Base-by-base conservation (phyloP, 2,113 vertebrate species). In the Saccopteryx leptura region DNA sequence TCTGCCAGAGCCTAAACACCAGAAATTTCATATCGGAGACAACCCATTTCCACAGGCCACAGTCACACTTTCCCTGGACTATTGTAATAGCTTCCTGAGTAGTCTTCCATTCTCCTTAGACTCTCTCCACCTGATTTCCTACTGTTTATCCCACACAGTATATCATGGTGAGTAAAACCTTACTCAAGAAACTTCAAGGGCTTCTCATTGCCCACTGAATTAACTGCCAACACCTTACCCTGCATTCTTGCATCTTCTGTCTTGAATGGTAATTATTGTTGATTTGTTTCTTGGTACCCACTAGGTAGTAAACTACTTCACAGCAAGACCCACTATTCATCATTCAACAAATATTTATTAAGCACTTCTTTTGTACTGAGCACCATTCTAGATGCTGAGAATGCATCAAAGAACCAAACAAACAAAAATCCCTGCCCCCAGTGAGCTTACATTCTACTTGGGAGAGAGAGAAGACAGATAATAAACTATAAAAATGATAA, bases 401-500 rank as follows among this genome's bases (percentile, higher is more conserved):
- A 61, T 39, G 75, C 65, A 88, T 60, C 74, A 78, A 71, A 93
- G 28, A 87, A 69, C 6, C n/a, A 75, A 68, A 3, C 74, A 88
- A 74, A n/a, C 69, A 63, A 61, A 94, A 78, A 65, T 74, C 14
- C 46, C 61, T 76, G n/a, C 65, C 46, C 80, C 24, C 6, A 24
- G 5, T 21, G 79, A 93, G 75, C 69, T 95, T 90, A 39, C 48
- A 48, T 65, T 88, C 72, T 86, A 75, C 69, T 28, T 33, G 31
- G 48, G 0, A 3, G 23, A 33, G 19, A 15, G 24, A 58, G 79
- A 33, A 75, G 61, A 72, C 7, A 93, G 72, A 71, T 5, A 60
- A 69, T 56, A 85, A 80, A 74, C 58, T 75, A 84, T 82, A 82
- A 88, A 72, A 88, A 56, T 58, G 88, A 69, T 33, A 92, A 97